A percentile compares a stretch with the other conserved stretches of the same genome.
Conservation (phyloP, 2,888 invertebrate genomes). For the Lepidocyrtinus sp. region DNA sequence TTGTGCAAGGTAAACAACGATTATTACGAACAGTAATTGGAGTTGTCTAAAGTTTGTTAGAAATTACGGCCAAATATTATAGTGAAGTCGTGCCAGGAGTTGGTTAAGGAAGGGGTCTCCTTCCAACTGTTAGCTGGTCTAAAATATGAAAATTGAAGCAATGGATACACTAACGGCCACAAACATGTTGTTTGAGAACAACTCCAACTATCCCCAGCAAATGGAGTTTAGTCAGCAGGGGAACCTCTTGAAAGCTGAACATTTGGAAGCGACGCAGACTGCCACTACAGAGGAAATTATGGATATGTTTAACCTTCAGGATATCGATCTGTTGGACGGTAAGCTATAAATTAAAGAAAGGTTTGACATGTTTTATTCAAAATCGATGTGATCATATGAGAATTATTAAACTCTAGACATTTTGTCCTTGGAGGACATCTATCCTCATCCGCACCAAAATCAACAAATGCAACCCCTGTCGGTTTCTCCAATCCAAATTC, state of each 20-base stretch:
- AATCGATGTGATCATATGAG: too few relatives aligned
- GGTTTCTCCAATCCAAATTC: too few relatives aligned
- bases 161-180: conserved; percentile 40
- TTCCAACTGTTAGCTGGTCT: too few relatives aligned
- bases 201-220: not conserved
- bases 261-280: not conserved
- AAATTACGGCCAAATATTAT: too few relatives aligned
- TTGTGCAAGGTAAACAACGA: too few relatives aligned
- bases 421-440: conserved; percentile 44
- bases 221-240: not conserved
- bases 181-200: conserved; percentile 42
- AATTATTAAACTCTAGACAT: too few relatives aligned
- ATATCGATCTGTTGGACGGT: conserved; percentile 48
- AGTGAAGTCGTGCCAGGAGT: too few relatives aligned
- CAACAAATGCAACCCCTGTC: not conserved
- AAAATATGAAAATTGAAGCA: conserved; percentile 37
- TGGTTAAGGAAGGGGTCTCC: too few relatives aligned
- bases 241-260: not conserved
- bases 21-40: too few relatives aligned
- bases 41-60: too few relatives aligned
- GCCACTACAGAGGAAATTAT: conserved; percentile 49
- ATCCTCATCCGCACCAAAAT: not conserved
- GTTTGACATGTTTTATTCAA: too few relatives aligned
- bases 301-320: conserved; percentile 41
- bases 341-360: not conserved